Base-by-base conservation (phyloP, 2,797 vertebrate species). In the Eulemur mongoz region DNA sequence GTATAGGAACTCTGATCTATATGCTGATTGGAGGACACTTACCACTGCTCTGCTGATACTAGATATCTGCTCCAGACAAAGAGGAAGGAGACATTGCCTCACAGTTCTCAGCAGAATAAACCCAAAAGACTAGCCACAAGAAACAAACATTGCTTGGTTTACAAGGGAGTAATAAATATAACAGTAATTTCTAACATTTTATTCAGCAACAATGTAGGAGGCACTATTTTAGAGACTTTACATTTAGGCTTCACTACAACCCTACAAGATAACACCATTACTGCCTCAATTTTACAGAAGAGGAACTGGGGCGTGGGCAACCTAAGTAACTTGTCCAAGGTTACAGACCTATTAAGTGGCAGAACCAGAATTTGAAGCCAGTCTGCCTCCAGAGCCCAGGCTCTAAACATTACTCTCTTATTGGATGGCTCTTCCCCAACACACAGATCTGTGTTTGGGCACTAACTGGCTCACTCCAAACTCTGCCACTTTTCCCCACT, bases 141-240 rank as follows among this genome's bases (percentile, higher is more conserved):
- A 95, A 57, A 75, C 35, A 89, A 82, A 85, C n/a, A 52, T 57
- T 43, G 22, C 61, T 72, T 88, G 61, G 23, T 79, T 95, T 81
- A 92, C 12, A 78, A 63, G n/a, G 4, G 22, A 93, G 61, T 86
- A 73, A 89, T 48, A 89, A 84, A 73, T 43, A 82, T 5, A 84
- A 89, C 54, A 84, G 30, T 72, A 88, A 67, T 10, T 48, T 40
- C 23, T 78, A 69, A 82, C 45, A 40, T 67, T 67, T 67, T 72
- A 57, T 82, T 70, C 38, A 88, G 63, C 70, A 85, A 23, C 72
- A 81, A 89, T n/a, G 40, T 70, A 82, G 4, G 20, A 84, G 35
- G 30, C 35, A 61, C 69, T 76, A 27, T 45, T 54, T 67, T 80
- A 80, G 69, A 52, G 23, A 72, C 32, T 45, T 91, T 69, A 63